phyloP scores from a whole-genome alignment of 2,113 vertebrate species.

The Engystomops pustulosus region DNA sequence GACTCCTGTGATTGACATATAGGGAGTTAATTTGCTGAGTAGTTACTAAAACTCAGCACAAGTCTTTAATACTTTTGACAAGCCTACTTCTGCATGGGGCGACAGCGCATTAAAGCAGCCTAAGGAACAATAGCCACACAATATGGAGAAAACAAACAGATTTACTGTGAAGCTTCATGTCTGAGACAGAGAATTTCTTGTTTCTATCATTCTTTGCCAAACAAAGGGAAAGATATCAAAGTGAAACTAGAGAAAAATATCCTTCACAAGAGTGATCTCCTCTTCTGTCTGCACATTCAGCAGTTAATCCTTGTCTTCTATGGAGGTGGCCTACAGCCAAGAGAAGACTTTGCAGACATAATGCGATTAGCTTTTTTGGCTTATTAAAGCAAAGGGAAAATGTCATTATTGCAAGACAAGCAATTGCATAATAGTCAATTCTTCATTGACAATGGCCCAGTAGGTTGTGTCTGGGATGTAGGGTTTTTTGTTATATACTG shows the following conservation, averaged over 20 bases:
- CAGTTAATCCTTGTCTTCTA: constrained; percentile 58
- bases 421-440: constrained; percentile 16
- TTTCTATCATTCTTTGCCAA: constrained; percentile 16
- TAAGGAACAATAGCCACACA: not conserved
- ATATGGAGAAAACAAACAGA: constrained; percentile 20
- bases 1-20: not conserved
- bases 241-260: constrained; percentile 44
- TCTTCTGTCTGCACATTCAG: constrained; percentile 39
- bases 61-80: constrained; percentile 18
- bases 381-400: constrained; percentile 4
- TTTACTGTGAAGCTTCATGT: constrained; percentile 43
- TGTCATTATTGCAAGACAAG: constrained; percentile 22
- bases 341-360: constrained; percentile 2
- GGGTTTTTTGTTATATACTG: constrained; percentile 11
- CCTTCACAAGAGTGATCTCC: constrained; percentile 38
- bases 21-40: constrained; percentile 3
- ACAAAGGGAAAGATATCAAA: constrained; percentile 43
- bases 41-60: constrained; percentile 4
- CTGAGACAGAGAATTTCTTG: not conserved
- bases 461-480: not conserved
- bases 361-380: constrained; percentile 23
- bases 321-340: constrained; percentile 41
- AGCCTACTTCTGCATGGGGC: not conserved
- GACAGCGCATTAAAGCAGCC: not conserved
- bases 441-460: constrained; percentile 17